A percentile compares a stretch with the other conserved stretches of the same genome.
These are phyloP conservation scores for Glyphotaelius pellucidus DNA, from an alignment of 2,888 invertebrate species.

Conservation along the genomic window DNA sequence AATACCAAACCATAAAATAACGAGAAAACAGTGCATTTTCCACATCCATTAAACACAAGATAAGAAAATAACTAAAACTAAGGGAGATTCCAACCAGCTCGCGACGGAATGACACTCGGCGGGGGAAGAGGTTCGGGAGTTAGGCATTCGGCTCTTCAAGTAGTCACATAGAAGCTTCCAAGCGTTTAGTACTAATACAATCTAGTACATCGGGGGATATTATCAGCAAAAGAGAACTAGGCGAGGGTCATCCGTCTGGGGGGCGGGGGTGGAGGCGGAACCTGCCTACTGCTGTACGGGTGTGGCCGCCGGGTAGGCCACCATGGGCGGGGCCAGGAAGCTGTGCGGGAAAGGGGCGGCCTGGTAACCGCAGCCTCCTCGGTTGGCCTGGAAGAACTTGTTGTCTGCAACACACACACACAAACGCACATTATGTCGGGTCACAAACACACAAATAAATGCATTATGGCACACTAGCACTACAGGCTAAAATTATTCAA, in stretches of 20 bases:
- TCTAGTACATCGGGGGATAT: not conserved
- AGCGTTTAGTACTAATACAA: conserved; percentile 24
- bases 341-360: conserved; percentile 82
- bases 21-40: conserved; percentile 61
- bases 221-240: conserved; percentile 56
- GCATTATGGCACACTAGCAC: not conserved
- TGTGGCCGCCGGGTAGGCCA: conserved; percentile 79
- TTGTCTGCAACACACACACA: conserved; percentile 76
- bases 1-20: conserved; percentile 64
- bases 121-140: conserved; percentile 13
- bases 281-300: conserved; percentile 83
- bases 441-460: not conserved
- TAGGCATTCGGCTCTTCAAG: conserved; percentile 32
- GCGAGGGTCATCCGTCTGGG: conserved; percentile 63
- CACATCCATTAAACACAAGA: conserved; percentile 63
- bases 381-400: conserved; percentile 86
- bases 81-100: conserved; percentile 64
- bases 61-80: conserved; percentile 60
- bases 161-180: conserved; percentile 35
- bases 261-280: conserved; percentile 50
- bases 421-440: not conserved
- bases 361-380: conserved; percentile 82
- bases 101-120: conserved; percentile 62
- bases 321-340: conserved; percentile 76
- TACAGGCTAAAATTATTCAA: not conserved